phyloP scores from a whole-genome alignment of 2,888 invertebrate genomes.

The Stramonita haemastoma region DNA sequence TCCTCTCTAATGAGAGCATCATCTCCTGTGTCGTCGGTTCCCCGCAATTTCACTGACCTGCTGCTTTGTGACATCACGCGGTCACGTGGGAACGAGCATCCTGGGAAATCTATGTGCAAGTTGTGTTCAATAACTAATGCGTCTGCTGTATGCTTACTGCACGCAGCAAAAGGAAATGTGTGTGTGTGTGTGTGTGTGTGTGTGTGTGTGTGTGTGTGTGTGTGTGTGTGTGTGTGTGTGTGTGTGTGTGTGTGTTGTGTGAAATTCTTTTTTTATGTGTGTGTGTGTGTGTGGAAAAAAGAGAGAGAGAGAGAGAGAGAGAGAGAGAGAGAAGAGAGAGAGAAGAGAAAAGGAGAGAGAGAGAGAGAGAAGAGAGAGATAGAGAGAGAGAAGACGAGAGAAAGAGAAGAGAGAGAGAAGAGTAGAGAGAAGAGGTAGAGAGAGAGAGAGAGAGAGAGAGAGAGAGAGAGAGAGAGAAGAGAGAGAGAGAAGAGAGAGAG shows the following conservation, averaged over 20 bases:
- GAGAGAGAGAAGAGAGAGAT: too few relatives aligned
- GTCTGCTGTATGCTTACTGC: background rate
- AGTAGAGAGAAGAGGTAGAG: too few relatives aligned
- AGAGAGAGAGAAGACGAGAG: too few relatives aligned
- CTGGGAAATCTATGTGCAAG: background rate
- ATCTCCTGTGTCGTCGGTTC: too few relatives aligned
- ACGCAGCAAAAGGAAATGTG: background rate
- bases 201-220: background rate
- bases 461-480: too few relatives aligned
- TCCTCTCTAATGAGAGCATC: too few relatives aligned
- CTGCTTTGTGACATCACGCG: background rate
- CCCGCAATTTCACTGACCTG: background rate
- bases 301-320: too few relatives aligned
- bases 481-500: too few relatives aligned
- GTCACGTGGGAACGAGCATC: background rate
- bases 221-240: background rate
- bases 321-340: too few relatives aligned
- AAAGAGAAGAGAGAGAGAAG: too few relatives aligned
- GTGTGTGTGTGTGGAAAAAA: background rate
- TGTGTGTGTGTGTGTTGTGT: background rate
- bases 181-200: conserved; percentile 1
- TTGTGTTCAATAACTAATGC: conserved; percentile 3
- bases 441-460: too few relatives aligned
- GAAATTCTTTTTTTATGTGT: background rate
- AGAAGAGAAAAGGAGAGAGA: too few relatives aligned